A percentile compares a stretch with the other conserved stretches of the same genome.
phyloP scores from a whole-genome alignment of 2,113 vertebrate species.

The Podilymbus podiceps region DNA sequence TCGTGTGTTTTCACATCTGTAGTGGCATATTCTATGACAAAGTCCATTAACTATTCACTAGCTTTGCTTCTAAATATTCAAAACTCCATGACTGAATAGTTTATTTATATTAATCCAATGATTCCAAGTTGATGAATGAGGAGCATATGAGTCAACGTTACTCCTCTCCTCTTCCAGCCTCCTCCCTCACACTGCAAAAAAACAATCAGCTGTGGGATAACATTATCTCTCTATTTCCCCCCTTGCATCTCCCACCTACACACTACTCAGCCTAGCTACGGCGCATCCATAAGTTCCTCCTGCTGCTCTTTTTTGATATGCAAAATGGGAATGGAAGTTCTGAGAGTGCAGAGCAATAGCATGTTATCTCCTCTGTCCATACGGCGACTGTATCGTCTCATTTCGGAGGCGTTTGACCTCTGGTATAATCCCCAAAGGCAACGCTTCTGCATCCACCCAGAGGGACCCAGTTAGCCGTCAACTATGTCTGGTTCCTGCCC shows the following conservation, averaged over 20 bases:
- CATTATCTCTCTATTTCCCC: neutral
- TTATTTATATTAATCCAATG: neutral
- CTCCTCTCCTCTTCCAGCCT: neutral
- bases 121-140: neutral
- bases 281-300: neutral
- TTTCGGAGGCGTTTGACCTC: neutral
- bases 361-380: neutral
- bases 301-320: neutral
- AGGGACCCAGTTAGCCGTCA: neutral
- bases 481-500: neutral
- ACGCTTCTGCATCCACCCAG: neutral
- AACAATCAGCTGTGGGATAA: accelerated
- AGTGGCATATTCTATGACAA: neutral
- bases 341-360: neutral
- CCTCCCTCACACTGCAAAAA: neutral
- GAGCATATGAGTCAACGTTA: accelerated
- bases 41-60: neutral
- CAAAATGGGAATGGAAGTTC: neutral
- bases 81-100: neutral
- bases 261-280: accelerated
- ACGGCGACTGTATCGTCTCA: neutral
- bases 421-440: neutral
- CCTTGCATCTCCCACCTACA: neutral
- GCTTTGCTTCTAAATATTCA: neutral
- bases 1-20: neutral